Conservation (phyloP, 2,797 vertebrate species). For the Melanotaenia maccullochi region DNA sequence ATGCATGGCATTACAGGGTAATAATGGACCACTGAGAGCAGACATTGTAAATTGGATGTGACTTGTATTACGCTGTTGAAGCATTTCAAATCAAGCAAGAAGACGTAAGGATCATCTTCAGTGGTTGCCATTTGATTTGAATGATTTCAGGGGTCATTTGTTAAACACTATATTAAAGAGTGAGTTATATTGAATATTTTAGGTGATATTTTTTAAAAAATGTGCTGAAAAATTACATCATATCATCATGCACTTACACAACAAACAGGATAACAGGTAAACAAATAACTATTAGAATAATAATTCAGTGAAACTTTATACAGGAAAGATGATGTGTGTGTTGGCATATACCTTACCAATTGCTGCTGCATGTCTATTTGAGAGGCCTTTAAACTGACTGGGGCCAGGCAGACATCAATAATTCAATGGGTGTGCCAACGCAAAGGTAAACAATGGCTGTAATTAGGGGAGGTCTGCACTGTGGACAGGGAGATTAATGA, state of each 20-base stretch:
- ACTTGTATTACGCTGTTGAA: constrained; percentile 47
- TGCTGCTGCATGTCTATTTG: constrained; percentile 58
- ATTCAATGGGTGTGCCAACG: constrained; percentile 77
- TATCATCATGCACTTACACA: constrained; percentile 7
- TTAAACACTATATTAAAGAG: constrained; percentile 30
- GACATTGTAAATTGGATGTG: constrained; percentile 64
- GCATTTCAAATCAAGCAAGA: constrained; percentile 45
- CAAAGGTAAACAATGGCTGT: constrained; percentile 82
- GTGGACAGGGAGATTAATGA: constrained; percentile 82
- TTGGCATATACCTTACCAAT: constrained; percentile 63
- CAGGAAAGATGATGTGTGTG: constrained; percentile 28
- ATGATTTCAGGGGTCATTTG: constrained; percentile 54
- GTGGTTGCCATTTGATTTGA: constrained; percentile 40
- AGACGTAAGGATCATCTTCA: constrained; percentile 31
- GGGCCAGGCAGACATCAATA: constrained; percentile 76
- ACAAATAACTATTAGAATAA: constrained; percentile 62
- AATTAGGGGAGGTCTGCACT: constrained; percentile 79
- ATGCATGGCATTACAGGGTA: constrained; percentile 63
- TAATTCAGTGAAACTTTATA: constrained; percentile 63
- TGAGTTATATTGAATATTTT: constrained; percentile 20
- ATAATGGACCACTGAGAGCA: constrained; percentile 64
- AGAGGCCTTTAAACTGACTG: constrained; percentile 61
- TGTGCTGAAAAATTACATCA: constrained; percentile 23
- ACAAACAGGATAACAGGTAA: constrained; percentile 42
- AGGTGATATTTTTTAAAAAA: constrained; percentile 20